phyloP scores from a whole-genome alignment of 2,888 invertebrate species.

The Mellilla xanthometata region DNA sequence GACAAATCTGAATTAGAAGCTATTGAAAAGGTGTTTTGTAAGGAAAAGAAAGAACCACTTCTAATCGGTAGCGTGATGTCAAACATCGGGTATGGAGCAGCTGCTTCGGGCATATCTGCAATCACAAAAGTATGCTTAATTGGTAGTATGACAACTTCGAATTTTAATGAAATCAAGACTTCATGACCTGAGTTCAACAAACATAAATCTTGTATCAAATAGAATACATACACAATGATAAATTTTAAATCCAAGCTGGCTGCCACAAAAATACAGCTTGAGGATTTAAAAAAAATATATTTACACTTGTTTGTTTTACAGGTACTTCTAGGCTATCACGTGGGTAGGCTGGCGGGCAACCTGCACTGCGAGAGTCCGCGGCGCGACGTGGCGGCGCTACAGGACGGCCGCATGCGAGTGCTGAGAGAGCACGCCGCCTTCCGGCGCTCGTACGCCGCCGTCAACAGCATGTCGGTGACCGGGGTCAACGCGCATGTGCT shows the following conservation, averaged over 20 bases:
- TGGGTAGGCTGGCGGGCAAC: constrained; percentile 86
- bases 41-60: constrained; percentile 78
- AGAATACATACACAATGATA: too few species aligned
- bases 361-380: constrained; percentile 84
- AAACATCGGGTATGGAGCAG: constrained; percentile 57
- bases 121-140: constrained; percentile 73
- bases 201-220: too few species aligned
- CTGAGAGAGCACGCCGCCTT: constrained; percentile 74
- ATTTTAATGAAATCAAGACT: too few species aligned
- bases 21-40: constrained; percentile 80
- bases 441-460: constrained; percentile 66
- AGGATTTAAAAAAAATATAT: too few species aligned
- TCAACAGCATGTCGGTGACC: constrained; percentile 51
- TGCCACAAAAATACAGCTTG: too few species aligned
- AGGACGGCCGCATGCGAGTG: constrained; percentile 79
- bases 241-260: too few species aligned
- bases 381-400: constrained; percentile 65
- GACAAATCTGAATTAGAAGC: constrained; percentile 85
- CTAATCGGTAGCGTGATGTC: constrained; percentile 72
- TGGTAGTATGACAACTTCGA: neutral
- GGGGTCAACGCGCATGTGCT: constrained; percentile 45
- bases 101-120: constrained; percentile 72
- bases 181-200: too few species aligned
- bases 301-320: constrained; percentile 11
- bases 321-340: constrained; percentile 84